Conservation (phyloP, 2,113 vertebrate species). For the Hylia prasina region DNA sequence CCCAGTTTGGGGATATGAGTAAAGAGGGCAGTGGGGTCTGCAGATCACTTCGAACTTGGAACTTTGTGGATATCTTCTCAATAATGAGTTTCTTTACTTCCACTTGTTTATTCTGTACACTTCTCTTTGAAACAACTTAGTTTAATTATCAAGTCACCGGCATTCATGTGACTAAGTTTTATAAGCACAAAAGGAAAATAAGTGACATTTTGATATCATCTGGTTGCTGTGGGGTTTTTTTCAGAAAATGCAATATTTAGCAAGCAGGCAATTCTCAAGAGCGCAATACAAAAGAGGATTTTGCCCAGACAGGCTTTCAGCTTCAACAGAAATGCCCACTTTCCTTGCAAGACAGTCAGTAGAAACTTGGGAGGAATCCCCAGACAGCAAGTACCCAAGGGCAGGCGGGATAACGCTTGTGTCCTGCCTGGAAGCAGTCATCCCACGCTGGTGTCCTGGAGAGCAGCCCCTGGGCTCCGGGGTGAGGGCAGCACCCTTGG, state of each 20-base stretch:
- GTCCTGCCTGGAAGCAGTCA: neutral
- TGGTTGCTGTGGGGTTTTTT: neutral
- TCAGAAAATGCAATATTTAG: neutral
- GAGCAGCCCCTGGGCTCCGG: neutral
- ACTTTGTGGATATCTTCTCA: neutral
- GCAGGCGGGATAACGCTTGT: neutral
- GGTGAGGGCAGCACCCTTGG: neutral
- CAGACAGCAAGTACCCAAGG: neutral
- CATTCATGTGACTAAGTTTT: neutral
- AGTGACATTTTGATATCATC: neutral
- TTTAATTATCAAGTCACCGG: neutral
- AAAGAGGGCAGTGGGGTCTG: neutral
- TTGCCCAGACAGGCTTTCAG: neutral
- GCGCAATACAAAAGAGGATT: neutral
- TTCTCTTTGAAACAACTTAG: neutral
- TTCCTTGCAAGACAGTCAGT: neutral
- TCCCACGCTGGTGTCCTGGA: fast-evolving
- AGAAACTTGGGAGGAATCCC: neutral
- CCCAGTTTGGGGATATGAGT: neutral
- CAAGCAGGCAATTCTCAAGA: neutral
- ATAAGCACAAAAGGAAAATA: neutral
- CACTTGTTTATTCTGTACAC: neutral
- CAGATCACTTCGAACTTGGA: neutral
- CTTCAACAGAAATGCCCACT: neutral
- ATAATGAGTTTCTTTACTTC: neutral